These are phyloP conservation scores for Rhaphigaster nebulosa DNA, from an alignment of 2,888 invertebrate species.

Conservation along the genomic window DNA sequence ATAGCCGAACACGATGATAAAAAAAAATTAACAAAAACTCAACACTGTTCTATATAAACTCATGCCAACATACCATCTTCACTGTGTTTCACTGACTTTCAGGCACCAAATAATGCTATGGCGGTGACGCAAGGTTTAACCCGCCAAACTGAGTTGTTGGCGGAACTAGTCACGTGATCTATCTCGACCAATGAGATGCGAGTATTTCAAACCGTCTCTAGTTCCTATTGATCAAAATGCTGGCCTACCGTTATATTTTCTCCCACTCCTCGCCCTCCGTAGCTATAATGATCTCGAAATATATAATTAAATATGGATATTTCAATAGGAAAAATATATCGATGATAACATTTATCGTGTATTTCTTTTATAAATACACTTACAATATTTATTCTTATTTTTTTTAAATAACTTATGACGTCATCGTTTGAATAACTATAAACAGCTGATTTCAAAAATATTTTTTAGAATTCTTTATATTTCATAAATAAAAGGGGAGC, in stretches of 20 bases:
- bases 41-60: constrained; percentile 68
- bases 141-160: constrained; percentile 64
- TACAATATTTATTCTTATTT: not conserved
- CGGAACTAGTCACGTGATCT: constrained; percentile 63
- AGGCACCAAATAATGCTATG: constrained; percentile 59
- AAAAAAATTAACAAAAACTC: constrained; percentile 67
- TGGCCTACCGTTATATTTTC: constrained; percentile 53
- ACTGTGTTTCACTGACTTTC: not conserved
- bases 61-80: constrained; percentile 71
- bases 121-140: constrained; percentile 61
- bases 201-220: constrained; percentile 60
- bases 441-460: not conserved
- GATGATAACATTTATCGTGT: not conserved
- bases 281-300: not conserved
- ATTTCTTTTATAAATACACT: not conserved
- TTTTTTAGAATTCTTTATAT: not conserved
- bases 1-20: constrained; percentile 66
- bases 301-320: not conserved
- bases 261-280: constrained; percentile 32
- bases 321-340: not conserved
- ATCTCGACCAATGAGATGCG: constrained; percentile 56
- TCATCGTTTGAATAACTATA: not conserved
- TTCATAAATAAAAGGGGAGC: not conserved
- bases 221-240: constrained; percentile 61
- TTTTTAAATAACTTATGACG: constrained; percentile 14